Percentiles rank a stretch among this genome's conserved stretches.
Evolutionary conservation across 2,888 invertebrate species (phyloP).

Genomic region (Cyclophora albipunctata): DNA sequence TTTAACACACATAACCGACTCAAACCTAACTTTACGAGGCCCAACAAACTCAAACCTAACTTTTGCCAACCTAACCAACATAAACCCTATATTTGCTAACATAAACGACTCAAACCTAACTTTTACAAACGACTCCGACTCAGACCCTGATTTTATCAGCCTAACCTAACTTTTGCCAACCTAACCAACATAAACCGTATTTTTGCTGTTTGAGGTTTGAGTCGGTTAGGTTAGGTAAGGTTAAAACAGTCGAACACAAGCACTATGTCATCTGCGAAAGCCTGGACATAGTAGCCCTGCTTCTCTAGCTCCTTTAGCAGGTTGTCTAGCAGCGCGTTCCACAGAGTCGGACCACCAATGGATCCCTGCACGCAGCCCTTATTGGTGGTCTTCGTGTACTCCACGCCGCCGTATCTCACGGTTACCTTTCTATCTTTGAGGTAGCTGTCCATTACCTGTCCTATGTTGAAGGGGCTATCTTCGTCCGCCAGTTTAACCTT

Average conservation of each 20-base stretch:
- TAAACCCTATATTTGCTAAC: no score
- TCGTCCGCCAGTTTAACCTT: background rate
- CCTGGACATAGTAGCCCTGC: background rate
- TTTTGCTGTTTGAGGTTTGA: no score
- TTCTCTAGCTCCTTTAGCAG: background rate
- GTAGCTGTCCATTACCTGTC: background rate
- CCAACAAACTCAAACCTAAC: no score
- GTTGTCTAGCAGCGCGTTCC: constrained; percentile 7
- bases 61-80: no score
- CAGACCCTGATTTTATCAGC: no score
- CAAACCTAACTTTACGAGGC: no score
- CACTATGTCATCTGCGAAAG: constrained; percentile 4
- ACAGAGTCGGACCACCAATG: constrained; percentile 5
- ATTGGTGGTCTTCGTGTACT: background rate
- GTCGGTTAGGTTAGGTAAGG: no score
- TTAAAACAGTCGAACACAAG: background rate
- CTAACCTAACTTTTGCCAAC: no score
- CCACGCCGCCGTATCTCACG: background rate
- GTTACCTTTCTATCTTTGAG: background rate
- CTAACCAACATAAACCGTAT: no score
- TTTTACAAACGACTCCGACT: no score
- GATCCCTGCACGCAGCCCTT: background rate
- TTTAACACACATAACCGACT: no score
- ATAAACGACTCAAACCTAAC: no score
- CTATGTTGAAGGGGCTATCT: background rate